These are phyloP conservation scores for Diogma glabrata DNA, from an alignment of 2,888 invertebrate species.

Conservation along the genomic window DNA sequence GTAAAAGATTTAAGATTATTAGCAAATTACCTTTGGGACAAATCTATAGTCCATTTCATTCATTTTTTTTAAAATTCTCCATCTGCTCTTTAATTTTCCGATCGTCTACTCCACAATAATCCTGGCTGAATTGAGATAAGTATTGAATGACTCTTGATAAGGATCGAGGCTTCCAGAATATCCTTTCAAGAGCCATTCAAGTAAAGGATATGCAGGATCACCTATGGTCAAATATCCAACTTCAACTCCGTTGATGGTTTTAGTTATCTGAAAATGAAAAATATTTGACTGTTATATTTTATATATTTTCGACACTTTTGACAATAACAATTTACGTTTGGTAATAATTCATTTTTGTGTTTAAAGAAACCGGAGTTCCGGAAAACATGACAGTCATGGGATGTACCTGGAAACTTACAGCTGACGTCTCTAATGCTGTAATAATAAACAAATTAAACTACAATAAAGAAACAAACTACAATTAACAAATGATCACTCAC, in stretches of 20 bases:
- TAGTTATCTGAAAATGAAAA: conserved; percentile 1
- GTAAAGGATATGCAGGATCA: not conserved
- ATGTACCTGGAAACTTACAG: not conserved
- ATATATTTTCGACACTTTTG: too few species aligned
- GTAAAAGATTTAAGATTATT: too few species aligned
- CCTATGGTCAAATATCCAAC: not conserved
- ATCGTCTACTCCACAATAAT: too few species aligned
- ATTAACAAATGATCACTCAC: too few species aligned
- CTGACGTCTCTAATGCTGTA: not conserved
- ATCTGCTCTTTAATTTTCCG: not conserved
- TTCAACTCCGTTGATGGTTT: not conserved
- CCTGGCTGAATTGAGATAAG: too few species aligned
- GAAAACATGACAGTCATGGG: not conserved
- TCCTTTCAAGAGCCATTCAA: not conserved
- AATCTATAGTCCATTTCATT: too few species aligned
- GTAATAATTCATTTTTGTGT: not conserved
- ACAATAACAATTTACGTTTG: too few species aligned
- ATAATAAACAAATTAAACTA: too few species aligned
- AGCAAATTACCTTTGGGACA: too few species aligned
- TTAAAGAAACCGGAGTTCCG: not conserved
- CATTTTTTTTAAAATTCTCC: too few species aligned
- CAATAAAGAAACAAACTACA: too few species aligned
- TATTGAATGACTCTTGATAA: not conserved
- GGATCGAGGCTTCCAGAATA: not conserved
- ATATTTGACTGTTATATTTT: too few species aligned